These are phyloP conservation scores for Tetragnatha versicolor DNA, from an alignment of 1,140 invertebrate species.

Conservation along the genomic window DNA sequence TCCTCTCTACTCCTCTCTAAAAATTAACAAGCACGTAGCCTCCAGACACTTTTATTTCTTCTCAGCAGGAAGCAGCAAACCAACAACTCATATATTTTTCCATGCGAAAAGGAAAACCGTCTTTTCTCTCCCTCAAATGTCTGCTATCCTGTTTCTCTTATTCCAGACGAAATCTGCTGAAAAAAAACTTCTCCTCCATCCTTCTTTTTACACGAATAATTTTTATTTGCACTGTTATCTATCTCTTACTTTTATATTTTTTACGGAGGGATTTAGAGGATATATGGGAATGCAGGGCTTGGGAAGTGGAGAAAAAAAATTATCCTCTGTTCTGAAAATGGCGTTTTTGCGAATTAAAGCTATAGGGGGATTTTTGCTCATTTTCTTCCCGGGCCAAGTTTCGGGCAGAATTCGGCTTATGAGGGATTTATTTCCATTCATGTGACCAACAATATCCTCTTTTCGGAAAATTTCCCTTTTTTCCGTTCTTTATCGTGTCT, in stretches of 20 bases:
- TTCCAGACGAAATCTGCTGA: no score
- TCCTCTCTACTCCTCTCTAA: no score
- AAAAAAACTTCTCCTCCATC: no score
- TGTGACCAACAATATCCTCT: conserved; percentile 36
- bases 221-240: conserved; percentile 36
- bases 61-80: no score
- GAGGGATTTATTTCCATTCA: conserved; percentile 43
- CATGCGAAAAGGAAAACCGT: no score
- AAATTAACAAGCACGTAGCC: no score
- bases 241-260: conserved; percentile 29
- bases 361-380: conserved; percentile 41
- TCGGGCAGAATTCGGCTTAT: conserved; percentile 31
- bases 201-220: background rate
- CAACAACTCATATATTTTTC: no score
- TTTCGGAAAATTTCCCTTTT: background rate
- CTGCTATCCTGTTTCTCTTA: no score
- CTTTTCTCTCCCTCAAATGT: no score
- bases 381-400: conserved; percentile 25
- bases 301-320: background rate
- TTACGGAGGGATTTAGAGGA: conserved; percentile 24
- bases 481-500: background rate
- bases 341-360: conserved; percentile 36
- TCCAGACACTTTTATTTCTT: no score
- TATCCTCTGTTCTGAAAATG: conserved; percentile 15
- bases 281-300: conserved; percentile 12